Evolutionary conservation across 2,113 vertebrate genomes (phyloP).

Genomic region (Maccullochella peelii): DNA sequence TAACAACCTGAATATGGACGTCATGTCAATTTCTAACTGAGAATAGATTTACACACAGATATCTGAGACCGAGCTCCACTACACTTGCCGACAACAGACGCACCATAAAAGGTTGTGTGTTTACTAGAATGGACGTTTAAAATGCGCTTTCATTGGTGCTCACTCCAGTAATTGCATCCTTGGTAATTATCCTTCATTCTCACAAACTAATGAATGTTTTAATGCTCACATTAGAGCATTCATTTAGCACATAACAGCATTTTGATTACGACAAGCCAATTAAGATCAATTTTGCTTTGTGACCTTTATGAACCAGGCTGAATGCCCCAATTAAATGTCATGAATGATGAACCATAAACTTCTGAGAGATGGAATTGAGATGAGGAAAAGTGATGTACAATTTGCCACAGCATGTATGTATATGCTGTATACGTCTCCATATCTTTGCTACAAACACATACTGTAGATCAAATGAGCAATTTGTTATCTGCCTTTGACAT

Average conservation of each 20-base stretch:
- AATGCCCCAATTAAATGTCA: slow-evolving; percentile 81
- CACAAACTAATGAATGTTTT: slow-evolving; percentile 83
- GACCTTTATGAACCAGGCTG: slow-evolving; percentile 82
- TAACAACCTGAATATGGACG: background rate
- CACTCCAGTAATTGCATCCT: slow-evolving; percentile 78
- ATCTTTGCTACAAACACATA: slow-evolving; percentile 2
- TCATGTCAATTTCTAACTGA: background rate
- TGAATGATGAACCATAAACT: slow-evolving; percentile 74
- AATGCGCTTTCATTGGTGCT: slow-evolving; percentile 74
- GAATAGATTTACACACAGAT: background rate
- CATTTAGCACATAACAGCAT: slow-evolving; percentile 84
- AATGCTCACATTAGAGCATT: slow-evolving; percentile 84
- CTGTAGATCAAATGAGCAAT: slow-evolving; percentile 56
- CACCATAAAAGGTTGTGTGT: slow-evolving; percentile 59
- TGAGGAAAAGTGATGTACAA: slow-evolving; percentile 23
- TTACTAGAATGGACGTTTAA: slow-evolving; percentile 66
- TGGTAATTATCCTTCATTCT: slow-evolving; percentile 81
- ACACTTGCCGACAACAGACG: slow-evolving; percentile 29
- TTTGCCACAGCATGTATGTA: slow-evolving; percentile 17
- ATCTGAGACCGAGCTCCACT: background rate
- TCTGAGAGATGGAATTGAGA: slow-evolving; percentile 64
- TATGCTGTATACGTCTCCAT: slow-evolving; percentile 10
- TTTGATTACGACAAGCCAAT: slow-evolving; percentile 85
- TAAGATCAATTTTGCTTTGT: slow-evolving; percentile 83
- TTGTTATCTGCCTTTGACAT: slow-evolving; percentile 64